A percentile compares a stretch with the other conserved stretches of the same genome.
These are phyloP conservation scores for Onchidella celtica DNA, from an alignment of 2,888 invertebrate genomes.

Conservation along the genomic window DNA sequence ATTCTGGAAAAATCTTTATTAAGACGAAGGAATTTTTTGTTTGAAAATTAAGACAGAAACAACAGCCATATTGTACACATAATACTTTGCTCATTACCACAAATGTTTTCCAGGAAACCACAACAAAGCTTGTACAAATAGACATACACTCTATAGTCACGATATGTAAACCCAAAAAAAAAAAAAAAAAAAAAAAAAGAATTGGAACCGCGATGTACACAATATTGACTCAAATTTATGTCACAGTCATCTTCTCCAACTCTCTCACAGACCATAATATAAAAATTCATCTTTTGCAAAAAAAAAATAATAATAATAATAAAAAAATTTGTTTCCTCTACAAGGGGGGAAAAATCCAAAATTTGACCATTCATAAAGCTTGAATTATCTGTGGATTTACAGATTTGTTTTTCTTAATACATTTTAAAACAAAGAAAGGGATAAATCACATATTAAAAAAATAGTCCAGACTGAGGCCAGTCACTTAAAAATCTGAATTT, in stretches of 20 bases:
- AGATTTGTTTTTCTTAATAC: neutral
- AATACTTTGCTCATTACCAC: slow-evolving; percentile 26
- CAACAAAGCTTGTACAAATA: neutral
- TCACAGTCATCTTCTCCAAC: neutral
- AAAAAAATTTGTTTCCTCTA: neutral
- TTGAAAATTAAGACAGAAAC: slow-evolving; percentile 5
- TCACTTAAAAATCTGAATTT: too few relatives aligned
- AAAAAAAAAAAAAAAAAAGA: too few relatives aligned
- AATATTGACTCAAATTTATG: neutral
- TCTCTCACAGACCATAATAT: neutral
- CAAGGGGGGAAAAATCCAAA: neutral
- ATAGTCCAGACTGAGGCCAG: too few relatives aligned
- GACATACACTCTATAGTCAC: neutral
- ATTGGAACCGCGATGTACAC: neutral
- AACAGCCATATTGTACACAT: slow-evolving; percentile 3
- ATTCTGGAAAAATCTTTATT: slow-evolving; percentile 20
- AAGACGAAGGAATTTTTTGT: slow-evolving; percentile 23
- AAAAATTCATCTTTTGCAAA: neutral
- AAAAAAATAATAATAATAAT: neutral
- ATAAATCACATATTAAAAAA: neutral
- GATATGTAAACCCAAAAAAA: too few relatives aligned
- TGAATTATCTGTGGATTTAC: neutral
- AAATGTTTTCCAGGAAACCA: neutral
- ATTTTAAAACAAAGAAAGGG: neutral
- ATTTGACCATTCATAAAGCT: slow-evolving; percentile 1